Conservation (phyloP, 2,888 invertebrate species). For the Drosophila pegasa region DNA sequence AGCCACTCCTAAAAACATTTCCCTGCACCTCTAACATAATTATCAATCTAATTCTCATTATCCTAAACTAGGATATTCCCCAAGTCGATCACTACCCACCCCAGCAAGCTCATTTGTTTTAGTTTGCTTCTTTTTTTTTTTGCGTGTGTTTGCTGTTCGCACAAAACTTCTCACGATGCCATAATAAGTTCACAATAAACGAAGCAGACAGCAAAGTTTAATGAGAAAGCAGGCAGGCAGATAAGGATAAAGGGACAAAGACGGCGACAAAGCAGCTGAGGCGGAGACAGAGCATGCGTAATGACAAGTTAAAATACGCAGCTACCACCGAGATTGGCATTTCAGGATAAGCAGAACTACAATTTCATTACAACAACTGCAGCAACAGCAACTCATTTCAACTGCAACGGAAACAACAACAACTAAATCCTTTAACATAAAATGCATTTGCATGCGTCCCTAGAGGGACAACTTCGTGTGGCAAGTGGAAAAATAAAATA, state of each 20-base stretch:
- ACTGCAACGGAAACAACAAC: neutral
- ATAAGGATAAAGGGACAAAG: neutral
- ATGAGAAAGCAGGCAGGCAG: constrained; percentile 30
- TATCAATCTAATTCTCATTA: neutral
- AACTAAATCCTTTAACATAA: constrained; percentile 9
- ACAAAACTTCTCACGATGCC: constrained; percentile 38
- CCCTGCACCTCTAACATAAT: too few species aligned
- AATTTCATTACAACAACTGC: constrained; percentile 16
- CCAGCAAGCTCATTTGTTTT: constrained; percentile 27
- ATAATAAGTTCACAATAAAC: constrained; percentile 46
- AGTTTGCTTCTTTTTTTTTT: constrained; percentile 27
- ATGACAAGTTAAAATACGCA: constrained; percentile 21
- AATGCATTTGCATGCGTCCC: constrained; percentile 11
- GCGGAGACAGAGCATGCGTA: neutral
- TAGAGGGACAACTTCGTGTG: neutral
- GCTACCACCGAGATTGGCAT: constrained; percentile 12
- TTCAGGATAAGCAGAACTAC: constrained; percentile 14
- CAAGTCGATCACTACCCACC: neutral
- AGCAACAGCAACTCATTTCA: constrained; percentile 6
- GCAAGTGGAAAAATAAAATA: neutral
- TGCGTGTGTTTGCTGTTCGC: constrained; percentile 7
- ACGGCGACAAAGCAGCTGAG: neutral
- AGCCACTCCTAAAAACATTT: too few species aligned
- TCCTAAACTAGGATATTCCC: neutral
- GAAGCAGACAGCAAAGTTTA: constrained; percentile 45